phyloP scores from a whole-genome alignment of 2,888 invertebrate species.

The Gnatocerus cornutus region DNA sequence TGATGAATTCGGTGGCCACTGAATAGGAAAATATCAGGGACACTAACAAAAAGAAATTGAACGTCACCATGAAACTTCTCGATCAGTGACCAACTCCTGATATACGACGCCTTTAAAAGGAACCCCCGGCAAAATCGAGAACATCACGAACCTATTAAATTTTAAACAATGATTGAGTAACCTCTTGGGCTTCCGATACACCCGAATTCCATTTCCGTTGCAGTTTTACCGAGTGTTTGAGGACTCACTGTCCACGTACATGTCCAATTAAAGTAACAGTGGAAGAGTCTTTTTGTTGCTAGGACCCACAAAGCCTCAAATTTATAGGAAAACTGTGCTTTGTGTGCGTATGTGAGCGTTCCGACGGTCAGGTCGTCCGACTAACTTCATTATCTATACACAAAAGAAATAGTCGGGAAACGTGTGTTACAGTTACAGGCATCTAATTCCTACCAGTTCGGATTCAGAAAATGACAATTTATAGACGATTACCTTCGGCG shows the following conservation, averaged over 20 bases:
- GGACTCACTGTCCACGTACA: constrained; percentile 40
- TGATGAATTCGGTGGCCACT: constrained; percentile 55
- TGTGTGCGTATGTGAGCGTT: constrained; percentile 36
- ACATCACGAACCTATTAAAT: constrained; percentile 58
- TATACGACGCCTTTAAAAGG: constrained; percentile 39
- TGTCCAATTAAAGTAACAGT: constrained; percentile 48
- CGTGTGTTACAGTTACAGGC: constrained; percentile 28
- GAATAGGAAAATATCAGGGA: constrained; percentile 49
- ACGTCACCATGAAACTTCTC: constrained; percentile 33
- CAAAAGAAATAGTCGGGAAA: constrained; percentile 32
- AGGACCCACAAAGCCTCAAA: constrained; percentile 36
- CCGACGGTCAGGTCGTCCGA: constrained; percentile 14
- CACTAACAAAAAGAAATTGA: constrained; percentile 32
- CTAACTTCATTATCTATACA: constrained; percentile 44
- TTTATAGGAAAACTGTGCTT: constrained; percentile 44
- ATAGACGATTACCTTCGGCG: too few relatives aligned
- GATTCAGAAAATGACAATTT: too few relatives aligned
- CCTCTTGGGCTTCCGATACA: constrained; percentile 59
- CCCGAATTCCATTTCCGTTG: constrained; percentile 59
- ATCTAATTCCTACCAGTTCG: too few relatives aligned
- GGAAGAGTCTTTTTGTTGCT: constrained; percentile 37
- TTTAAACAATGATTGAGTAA: constrained; percentile 64
- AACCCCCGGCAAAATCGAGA: constrained; percentile 44
- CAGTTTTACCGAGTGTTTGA: constrained; percentile 38
- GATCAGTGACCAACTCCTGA: constrained; percentile 32